A percentile compares a stretch with the other conserved stretches of the same genome.
phyloP scores from a whole-genome alignment of 2,888 invertebrate species.

The Tromatobia lineatoria region DNA sequence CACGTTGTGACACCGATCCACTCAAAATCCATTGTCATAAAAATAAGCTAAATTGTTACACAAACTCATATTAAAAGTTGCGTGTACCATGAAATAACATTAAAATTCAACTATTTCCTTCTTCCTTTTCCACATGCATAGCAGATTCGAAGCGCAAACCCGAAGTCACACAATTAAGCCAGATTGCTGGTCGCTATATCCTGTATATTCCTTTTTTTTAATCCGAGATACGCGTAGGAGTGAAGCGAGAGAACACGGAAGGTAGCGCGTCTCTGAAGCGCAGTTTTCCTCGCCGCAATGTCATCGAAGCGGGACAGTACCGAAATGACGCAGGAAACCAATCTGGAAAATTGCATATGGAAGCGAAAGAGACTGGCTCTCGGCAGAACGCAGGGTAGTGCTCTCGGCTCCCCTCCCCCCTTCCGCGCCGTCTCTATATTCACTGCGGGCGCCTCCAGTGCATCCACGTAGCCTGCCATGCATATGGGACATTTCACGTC shows the following conservation, averaged over 20 bases:
- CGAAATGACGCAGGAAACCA: constrained; percentile 71
- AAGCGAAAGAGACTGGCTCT: constrained; percentile 51
- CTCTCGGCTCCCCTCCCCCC: neutral
- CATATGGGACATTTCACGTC: too few relatives aligned
- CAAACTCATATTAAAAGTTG: neutral
- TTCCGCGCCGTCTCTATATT: neutral
- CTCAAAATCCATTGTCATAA: too few relatives aligned
- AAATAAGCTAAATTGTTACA: too few relatives aligned
- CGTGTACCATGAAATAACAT: neutral
- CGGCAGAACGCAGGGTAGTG: neutral
- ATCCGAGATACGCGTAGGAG: constrained; percentile 28
- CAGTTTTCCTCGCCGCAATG: constrained; percentile 52
- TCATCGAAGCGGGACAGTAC: constrained; percentile 61
- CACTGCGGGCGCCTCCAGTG: constrained; percentile 2
- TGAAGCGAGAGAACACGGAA: neutral
- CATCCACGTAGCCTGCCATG: constrained; percentile 38
- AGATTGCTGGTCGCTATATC: constrained; percentile 40
- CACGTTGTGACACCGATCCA: too few relatives aligned
- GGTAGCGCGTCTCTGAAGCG: neutral
- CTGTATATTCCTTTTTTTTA: constrained; percentile 17
- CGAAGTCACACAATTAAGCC: constrained; percentile 57
- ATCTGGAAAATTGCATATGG: constrained; percentile 73
- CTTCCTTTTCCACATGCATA: constrained; percentile 22
- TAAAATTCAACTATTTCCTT: neutral
- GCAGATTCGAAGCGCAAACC: constrained; percentile 38